Base-by-base conservation (phyloP, 2,113 vertebrate species). In the Pundamilia nyererei region DNA sequence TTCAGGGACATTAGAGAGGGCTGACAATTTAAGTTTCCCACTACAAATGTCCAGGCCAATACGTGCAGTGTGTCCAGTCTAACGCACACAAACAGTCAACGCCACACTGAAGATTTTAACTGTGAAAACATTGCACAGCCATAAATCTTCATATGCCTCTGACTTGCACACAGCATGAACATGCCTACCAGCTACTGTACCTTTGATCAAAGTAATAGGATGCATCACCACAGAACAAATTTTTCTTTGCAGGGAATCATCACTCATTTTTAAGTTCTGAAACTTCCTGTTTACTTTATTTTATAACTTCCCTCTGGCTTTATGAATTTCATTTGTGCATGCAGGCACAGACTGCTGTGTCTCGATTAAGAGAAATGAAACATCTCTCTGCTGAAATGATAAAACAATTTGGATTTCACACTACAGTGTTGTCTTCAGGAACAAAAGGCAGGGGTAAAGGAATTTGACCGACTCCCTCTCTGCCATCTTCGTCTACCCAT, bases 301-400 rank as follows among this genome's bases (percentile, higher is more conserved):
- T 47, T 24, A n/a, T 26, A 49, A 1, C 70, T 29, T 26, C 70
- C 24, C 70, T 47, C 40, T 47, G 70, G 42, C 40, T 47, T 47
- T 3, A 17, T 75, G 40, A 75, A 29, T 47, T 72, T 45, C n/a
- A 9, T 70, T 9, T 40, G 35, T 40, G 35, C 12, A 14, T 70
- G 65, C 13, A 45, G 40, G 68, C 68, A 45, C 38, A 72, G 21
- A 24, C 24, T 75, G 40, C 2, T 47, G 40, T 75, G 40, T 47
- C 68, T 75, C 68, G 29, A 47, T 75, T 75, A 75, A 15, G 40
- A 47, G 40, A 72, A 9, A 72, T 72, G 21, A 72, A 45, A 72
- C 8, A 26, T 45, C 8, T 0, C 68, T 17, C 40, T 72, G 68
- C 9, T 72, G 68, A 72, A 75, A 75, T 45, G 40, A 29, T 75